These are phyloP conservation scores for Serranus cabrilla DNA, from an alignment of 2,797 vertebrate genomes.

Conservation along the genomic window DNA sequence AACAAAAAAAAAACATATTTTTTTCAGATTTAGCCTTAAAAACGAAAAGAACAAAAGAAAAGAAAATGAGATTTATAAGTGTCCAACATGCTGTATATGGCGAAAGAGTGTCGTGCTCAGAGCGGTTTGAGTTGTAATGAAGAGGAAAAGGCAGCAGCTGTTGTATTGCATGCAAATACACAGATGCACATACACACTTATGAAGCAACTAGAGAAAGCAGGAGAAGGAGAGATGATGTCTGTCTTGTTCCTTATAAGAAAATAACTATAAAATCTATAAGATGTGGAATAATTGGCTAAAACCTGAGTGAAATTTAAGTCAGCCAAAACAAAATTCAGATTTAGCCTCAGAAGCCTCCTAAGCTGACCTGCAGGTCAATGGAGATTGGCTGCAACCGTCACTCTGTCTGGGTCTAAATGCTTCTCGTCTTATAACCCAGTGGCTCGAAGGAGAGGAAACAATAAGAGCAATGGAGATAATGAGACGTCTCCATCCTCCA, in stretches of 20 bases:
- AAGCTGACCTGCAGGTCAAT: conserved; percentile 19
- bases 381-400: conserved; percentile 32
- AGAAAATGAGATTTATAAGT: neutral
- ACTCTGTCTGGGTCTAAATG: conserved; percentile 83
- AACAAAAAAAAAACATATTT: conserved; percentile 7
- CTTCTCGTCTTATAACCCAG: conserved; percentile 80
- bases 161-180: no score
- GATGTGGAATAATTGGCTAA: neutral
- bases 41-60: neutral
- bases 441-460: conserved; percentile 76
- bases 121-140: conserved; percentile 10
- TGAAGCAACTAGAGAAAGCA: conserved; percentile 16
- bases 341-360: neutral
- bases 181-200: conserved; percentile 16
- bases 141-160: neutral
- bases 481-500: conserved; percentile 12
- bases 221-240: neutral
- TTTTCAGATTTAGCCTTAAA: conserved; percentile 22
- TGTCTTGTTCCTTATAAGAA: neutral
- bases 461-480: conserved; percentile 46
- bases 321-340: neutral
- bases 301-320: neutral
- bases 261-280: neutral
- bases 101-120: neutral
- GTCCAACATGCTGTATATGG: neutral